Conservation (phyloP, 2,113 vertebrate species). For the Periophthalmus modestus region DNA sequence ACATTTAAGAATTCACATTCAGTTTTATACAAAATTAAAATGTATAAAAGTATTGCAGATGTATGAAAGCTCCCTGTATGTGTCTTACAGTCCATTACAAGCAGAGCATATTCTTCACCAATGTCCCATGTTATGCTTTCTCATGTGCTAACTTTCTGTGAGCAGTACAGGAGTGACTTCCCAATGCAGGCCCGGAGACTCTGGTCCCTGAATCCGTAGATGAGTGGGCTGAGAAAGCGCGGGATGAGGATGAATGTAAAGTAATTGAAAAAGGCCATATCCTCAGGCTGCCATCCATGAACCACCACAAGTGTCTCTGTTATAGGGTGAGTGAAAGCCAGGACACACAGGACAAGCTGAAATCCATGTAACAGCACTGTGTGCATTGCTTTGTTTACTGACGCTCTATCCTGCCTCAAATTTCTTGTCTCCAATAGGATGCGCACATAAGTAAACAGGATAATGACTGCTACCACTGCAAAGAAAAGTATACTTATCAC, state of each 20-base stretch:
- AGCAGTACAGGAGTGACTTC: conserved; percentile 44
- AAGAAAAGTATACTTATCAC: conserved; percentile 63
- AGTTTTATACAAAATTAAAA: neutral
- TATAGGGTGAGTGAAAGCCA: conserved; percentile 68
- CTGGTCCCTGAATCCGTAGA: conserved; percentile 75
- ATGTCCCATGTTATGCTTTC: neutral
- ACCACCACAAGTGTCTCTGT: conserved; percentile 48
- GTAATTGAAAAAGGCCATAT: conserved; percentile 66
- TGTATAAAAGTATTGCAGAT: neutral
- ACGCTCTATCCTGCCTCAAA: conserved; percentile 64
- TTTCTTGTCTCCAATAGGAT: conserved; percentile 73
- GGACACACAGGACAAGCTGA: conserved; percentile 73
- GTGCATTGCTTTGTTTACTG: conserved; percentile 70
- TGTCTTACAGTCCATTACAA: neutral
- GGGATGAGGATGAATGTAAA: conserved; percentile 73
- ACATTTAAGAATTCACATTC: neutral
- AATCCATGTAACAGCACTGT: conserved; percentile 75
- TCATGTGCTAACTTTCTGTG: neutral
- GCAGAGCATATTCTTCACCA: neutral
- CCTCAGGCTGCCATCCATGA: conserved; percentile 31
- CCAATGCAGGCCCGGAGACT: conserved; percentile 54
- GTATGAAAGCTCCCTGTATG: neutral
- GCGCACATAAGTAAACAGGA: conserved; percentile 75
- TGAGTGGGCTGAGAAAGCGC: conserved; percentile 75
- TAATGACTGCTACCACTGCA: conserved; percentile 58